Evolutionary conservation across 2,113 vertebrate species (phyloP).

Genomic region (Edolisoma coerulescens): DNA sequence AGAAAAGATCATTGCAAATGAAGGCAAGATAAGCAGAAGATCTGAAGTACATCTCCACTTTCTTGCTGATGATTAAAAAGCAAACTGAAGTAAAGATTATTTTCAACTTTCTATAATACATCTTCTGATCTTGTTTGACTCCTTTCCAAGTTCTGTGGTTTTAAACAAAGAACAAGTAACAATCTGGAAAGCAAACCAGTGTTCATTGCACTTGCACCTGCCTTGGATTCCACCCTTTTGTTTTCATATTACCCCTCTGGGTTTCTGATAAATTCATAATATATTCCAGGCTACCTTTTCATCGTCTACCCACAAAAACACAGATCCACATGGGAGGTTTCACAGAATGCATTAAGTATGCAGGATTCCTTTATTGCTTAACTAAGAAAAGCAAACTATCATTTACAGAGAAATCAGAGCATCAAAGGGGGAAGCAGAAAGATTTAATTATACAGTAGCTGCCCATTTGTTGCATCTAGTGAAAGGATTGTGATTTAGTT

Average conservation of each 20-base stretch:
- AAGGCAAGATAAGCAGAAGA: neutral
- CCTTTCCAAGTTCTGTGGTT: neutral
- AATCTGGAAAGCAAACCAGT: neutral
- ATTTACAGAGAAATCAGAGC: conserved; percentile 28
- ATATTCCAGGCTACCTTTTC: conserved; percentile 50
- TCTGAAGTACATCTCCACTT: neutral
- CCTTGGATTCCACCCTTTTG: conserved; percentile 1
- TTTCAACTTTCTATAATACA: neutral
- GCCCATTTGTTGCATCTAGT: neutral
- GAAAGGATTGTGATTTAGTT: neutral
- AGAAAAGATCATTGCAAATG: neutral
- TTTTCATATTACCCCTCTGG: conserved; percentile 29
- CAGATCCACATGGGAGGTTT: conserved; percentile 36
- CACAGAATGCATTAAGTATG: conserved; percentile 2
- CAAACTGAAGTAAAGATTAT: neutral
- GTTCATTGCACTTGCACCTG: conserved; percentile 34
- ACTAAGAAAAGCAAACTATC: conserved; percentile 52
- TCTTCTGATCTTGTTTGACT: neutral
- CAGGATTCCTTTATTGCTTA: neutral
- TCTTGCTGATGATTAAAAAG: neutral
- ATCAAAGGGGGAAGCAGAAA: neutral
- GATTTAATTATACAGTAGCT: conserved; percentile 35
- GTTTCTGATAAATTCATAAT: conserved; percentile 55
- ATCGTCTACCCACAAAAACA: conserved; percentile 33
- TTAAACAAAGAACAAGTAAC: conserved; percentile 10